A percentile compares a stretch with the other conserved stretches of the same genome.
Evolutionary conservation across 2,888 invertebrate species (phyloP).

Genomic region (Druceiella hillmani): DNA sequence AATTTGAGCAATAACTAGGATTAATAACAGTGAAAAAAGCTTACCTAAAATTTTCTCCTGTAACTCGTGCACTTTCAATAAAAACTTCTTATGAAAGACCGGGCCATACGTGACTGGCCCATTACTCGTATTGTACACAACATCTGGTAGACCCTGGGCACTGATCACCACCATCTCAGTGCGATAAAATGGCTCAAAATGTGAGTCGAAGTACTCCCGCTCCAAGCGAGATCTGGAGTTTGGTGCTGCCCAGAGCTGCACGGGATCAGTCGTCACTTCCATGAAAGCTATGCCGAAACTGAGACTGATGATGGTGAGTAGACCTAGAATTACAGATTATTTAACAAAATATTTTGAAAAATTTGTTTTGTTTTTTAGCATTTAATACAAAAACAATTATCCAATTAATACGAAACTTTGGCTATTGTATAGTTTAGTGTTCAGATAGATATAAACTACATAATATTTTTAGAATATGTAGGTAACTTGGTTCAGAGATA

Average conservation of each 20-base stretch:
- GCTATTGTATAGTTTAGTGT: too few species aligned
- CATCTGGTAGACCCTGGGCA: slow-evolving; percentile 58
- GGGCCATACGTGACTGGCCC: slow-evolving; percentile 73
- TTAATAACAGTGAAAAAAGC: too few species aligned
- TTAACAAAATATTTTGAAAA: too few species aligned
- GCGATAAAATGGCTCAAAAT: slow-evolving; percentile 92
- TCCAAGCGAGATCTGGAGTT: slow-evolving; percentile 82
- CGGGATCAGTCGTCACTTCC: slow-evolving; percentile 88
- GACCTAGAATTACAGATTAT: slow-evolving; percentile 33
- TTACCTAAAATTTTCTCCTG: slow-evolving; percentile 64
- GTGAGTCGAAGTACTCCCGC: slow-evolving; percentile 83
- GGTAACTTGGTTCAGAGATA: too few species aligned
- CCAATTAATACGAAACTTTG: too few species aligned
- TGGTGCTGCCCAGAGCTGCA: slow-evolving; percentile 95
- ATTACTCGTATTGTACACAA: slow-evolving; percentile 63
- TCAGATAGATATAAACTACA: too few species aligned
- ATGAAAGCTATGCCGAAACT: slow-evolving; percentile 70
- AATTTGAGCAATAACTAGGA: too few species aligned
- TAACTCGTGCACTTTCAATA: slow-evolving; percentile 63
- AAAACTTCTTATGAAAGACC: slow-evolving; percentile 76
- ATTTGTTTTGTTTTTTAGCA: too few species aligned
- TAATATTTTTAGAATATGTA: too few species aligned
- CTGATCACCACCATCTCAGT: slow-evolving; percentile 88
- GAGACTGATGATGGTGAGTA: slow-evolving; percentile 60
- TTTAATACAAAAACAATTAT: too few species aligned